Percentiles rank a stretch among this genome's conserved stretches.
phyloP scores from a whole-genome alignment of 2,797 vertebrate genomes.

The Gobio occitaniae region DNA sequence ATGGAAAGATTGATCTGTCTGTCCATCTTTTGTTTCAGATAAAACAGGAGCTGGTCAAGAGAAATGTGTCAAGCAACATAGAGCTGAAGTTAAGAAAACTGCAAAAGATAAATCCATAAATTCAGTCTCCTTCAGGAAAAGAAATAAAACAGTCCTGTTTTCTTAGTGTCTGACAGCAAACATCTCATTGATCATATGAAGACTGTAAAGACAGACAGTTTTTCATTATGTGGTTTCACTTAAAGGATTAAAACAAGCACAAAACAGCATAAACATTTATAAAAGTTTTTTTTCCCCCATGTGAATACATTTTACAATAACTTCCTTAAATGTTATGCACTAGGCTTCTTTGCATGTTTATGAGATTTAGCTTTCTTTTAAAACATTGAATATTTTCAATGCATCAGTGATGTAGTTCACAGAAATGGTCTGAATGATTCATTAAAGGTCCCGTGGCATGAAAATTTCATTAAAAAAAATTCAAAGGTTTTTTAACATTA shows the following conservation, averaged over 20 bases:
- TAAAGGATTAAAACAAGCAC: background rate
- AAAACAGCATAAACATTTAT: background rate
- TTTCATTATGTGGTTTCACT: no score
- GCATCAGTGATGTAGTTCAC: no score
- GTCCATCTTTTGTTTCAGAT: background rate
- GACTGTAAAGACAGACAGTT: background rate
- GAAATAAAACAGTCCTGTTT: background rate
- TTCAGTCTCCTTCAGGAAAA: background rate
- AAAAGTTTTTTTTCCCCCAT: background rate
- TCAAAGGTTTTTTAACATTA: no score
- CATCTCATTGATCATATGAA: background rate
- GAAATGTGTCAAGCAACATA: background rate
- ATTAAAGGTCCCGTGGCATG: no score
- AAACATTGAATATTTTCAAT: no score
- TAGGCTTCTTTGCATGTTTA: background rate
- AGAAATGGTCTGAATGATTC: no score
- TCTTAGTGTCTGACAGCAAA: rapidly evolving
- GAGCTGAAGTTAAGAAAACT: background rate
- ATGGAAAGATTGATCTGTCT: no score
- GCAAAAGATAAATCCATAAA: background rate
- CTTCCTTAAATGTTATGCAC: background rate
- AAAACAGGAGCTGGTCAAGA: background rate
- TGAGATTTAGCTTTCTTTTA: background rate
- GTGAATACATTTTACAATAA: background rate
- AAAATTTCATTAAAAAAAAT: no score